phyloP scores from a whole-genome alignment of 2,888 invertebrate genomes.

The Trissonchulus sp. region DNA sequence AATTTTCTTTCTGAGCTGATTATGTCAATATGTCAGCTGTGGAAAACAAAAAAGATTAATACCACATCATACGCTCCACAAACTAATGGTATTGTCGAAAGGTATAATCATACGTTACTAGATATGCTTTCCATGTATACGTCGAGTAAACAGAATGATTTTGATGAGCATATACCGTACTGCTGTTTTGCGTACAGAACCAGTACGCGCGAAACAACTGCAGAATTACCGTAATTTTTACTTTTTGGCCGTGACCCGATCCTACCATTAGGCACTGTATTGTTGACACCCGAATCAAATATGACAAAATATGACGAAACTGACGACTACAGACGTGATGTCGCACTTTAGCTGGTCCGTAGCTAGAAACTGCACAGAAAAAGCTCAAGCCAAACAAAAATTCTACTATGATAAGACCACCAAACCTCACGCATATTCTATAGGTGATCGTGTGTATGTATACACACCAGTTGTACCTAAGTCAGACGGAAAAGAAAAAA shows the following conservation, averaged over 20 bases:
- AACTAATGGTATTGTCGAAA: no score
- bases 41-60: conserved; percentile 27
- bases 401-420: neutral
- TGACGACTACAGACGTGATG: neutral
- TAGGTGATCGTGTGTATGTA: conserved; percentile 4
- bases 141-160: conserved; percentile 31
- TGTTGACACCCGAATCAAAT: no score
- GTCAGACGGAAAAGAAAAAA: no score
- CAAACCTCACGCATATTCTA: neutral
- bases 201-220: conserved; percentile 35
- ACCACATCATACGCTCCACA: conserved; percentile 36
- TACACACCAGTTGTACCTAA: no score
- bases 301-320: no score
- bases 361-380: neutral
- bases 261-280: conserved; percentile 33
- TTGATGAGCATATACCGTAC: conserved; percentile 40
- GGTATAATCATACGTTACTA: no score
- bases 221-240: conserved; percentile 37
- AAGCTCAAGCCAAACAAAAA: conserved; percentile 2
- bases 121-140: no score
- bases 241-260: conserved; percentile 34
- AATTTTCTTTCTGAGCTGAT: conserved; percentile 36
- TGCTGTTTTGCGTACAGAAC: no score
- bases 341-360: neutral
- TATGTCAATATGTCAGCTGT: conserved; percentile 27